Evolutionary conservation across 1,140 invertebrate species (phyloP).

Genomic region (Fopius arisanus): DNA sequence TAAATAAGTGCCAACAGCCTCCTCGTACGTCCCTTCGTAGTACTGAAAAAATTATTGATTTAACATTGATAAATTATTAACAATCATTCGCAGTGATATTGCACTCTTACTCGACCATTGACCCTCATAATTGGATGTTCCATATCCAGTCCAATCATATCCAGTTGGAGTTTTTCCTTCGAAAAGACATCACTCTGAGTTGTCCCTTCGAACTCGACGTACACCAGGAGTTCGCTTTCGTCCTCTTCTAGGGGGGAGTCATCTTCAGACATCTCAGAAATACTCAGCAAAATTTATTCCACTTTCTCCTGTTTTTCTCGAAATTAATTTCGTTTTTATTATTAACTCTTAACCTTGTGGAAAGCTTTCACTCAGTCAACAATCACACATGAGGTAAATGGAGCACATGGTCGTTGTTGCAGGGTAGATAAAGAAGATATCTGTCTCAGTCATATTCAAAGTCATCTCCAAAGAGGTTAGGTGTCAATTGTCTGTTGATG

Average conservation of each 20-base stretch:
- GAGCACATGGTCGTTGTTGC: too few species aligned
- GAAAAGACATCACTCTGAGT: conserved; percentile 46
- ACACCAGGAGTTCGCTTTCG: conserved; percentile 58
- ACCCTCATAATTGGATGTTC: conserved; percentile 67
- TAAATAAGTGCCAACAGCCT: conserved; percentile 63
- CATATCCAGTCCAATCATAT: conserved; percentile 65
- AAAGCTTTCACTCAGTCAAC: too few species aligned
- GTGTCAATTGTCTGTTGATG: neutral
- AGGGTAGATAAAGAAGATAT: too few species aligned
- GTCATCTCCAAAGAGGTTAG: too few species aligned
- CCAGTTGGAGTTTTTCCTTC: conserved; percentile 54
- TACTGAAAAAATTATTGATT: conserved; percentile 42
- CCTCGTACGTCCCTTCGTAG: conserved; percentile 65
- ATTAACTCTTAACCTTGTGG: too few species aligned
- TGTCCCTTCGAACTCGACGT: conserved; percentile 59
- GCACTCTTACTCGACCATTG: conserved; percentile 61
- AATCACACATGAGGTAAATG: too few species aligned
- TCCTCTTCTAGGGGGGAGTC: conserved; percentile 47
- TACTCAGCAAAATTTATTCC: too few species aligned
- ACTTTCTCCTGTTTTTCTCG: too few species aligned
- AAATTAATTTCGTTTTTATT: too few species aligned
- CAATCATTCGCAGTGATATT: neutral
- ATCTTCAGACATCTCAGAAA: conserved; percentile 28
- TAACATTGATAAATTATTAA: neutral
- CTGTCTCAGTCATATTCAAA: too few species aligned